Conservation (phyloP, 2,888 invertebrate species). For the Andrena praecox region DNA sequence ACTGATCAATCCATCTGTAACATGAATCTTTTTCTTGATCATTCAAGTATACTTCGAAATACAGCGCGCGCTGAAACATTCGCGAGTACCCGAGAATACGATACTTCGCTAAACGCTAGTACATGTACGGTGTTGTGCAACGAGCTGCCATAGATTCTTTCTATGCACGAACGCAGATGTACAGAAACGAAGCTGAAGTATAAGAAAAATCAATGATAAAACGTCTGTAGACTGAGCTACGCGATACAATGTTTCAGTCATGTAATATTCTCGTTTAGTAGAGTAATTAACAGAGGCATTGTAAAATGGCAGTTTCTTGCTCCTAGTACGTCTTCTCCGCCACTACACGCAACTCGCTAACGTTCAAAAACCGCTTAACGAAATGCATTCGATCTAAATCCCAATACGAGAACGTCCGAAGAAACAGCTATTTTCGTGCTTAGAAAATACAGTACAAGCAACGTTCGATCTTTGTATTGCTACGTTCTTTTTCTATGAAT, state of each 20-base stretch:
- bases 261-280: constrained; percentile 59
- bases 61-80: constrained; percentile 24
- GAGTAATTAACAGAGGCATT: constrained; percentile 64
- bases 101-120: constrained; percentile 37
- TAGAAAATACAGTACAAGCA: not conserved
- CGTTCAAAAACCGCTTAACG: not conserved
- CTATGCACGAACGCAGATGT: constrained; percentile 33
- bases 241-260: constrained; percentile 27
- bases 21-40: not conserved
- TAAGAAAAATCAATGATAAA: constrained; percentile 20
- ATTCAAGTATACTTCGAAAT: constrained; percentile 26
- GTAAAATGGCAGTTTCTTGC: constrained; percentile 70
- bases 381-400: constrained; percentile 1
- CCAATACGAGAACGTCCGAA: constrained; percentile 12
- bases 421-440: not conserved
- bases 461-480: constrained; percentile 1
- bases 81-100: constrained; percentile 50
- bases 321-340: constrained; percentile 36
- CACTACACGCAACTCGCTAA: constrained; percentile 7
- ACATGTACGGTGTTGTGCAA: constrained; percentile 11
- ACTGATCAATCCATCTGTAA: constrained; percentile 15
- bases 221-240: not conserved
- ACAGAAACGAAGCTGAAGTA: constrained; percentile 30
- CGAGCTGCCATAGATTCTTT: constrained; percentile 28
- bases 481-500: not conserved